Percentiles rank a stretch among this genome's conserved stretches.
Evolutionary conservation across 1,140 invertebrate genomes (phyloP).

Genomic region (Solenopsis fugax): DNA sequence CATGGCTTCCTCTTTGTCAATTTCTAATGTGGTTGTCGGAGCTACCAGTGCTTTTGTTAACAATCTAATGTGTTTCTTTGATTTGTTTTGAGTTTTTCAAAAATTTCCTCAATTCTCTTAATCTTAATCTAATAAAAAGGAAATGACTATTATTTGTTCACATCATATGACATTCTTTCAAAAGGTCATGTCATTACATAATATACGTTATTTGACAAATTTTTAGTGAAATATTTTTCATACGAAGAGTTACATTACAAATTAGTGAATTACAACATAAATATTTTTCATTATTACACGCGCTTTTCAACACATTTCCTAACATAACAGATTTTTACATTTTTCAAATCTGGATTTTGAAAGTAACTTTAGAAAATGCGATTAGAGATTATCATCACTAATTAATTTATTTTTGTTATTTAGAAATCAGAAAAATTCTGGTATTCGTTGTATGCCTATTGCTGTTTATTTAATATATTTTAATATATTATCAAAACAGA

Average conservation of each 20-base stretch:
- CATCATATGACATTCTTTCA: neutral
- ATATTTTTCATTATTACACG: too few species aligned
- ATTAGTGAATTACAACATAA: too few species aligned
- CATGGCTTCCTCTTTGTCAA: slow-evolving; percentile 59
- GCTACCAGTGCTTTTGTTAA: slow-evolving; percentile 9
- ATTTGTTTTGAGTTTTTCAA: neutral
- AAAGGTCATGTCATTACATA: neutral
- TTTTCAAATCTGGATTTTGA: too few species aligned
- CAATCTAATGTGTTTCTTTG: neutral
- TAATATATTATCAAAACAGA: neutral
- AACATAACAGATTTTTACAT: too few species aligned
- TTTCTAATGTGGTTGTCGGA: slow-evolving; percentile 46
- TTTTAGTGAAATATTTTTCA: neutral
- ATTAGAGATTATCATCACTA: too few species aligned
- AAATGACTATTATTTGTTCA: neutral
- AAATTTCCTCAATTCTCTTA: neutral
- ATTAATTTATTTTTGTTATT: neutral
- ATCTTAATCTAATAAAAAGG: neutral
- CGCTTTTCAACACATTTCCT: too few species aligned
- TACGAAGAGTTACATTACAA: neutral
- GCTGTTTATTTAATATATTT: neutral
- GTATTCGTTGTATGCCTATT: neutral
- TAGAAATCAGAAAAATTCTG: neutral
- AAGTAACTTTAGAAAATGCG: too few species aligned
- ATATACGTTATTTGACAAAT: neutral